These are phyloP conservation scores for Caranx melampygus DNA, from an alignment of 2,113 vertebrate species.

Conservation along the genomic window DNA sequence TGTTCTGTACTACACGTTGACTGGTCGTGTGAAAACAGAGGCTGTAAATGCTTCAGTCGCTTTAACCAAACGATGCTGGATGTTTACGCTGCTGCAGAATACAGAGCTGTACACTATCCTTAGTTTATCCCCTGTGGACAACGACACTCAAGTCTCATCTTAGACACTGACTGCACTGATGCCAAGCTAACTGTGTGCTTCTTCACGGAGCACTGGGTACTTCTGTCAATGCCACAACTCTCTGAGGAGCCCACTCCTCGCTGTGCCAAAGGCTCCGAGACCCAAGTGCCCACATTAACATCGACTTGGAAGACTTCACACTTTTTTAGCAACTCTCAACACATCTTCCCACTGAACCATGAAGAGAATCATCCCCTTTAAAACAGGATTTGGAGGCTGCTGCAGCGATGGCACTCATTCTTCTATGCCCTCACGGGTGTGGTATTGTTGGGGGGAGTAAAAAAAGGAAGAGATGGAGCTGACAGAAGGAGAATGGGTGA, in stretches of 20 bases:
- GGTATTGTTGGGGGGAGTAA: slow-evolving; percentile 36
- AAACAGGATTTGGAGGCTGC: slow-evolving; percentile 68
- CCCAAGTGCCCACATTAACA: slow-evolving; percentile 56
- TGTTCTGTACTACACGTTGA: slow-evolving; percentile 16
- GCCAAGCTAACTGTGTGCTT: slow-evolving; percentile 28
- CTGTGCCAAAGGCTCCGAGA: slow-evolving; percentile 38
- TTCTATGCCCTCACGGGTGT: slow-evolving; percentile 32
- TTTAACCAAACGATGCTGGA: slow-evolving; percentile 13
- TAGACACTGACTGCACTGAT: slow-evolving; percentile 30
- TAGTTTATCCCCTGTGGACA: slow-evolving; percentile 26
- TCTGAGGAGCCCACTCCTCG: slow-evolving; percentile 30
- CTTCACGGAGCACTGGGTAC: slow-evolving; percentile 25
- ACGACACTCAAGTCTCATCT: slow-evolving; percentile 31
- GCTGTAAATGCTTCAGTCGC: background rate
- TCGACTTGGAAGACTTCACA: slow-evolving; percentile 56
- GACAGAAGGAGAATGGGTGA: slow-evolving; percentile 13
- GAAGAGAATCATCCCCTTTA: slow-evolving; percentile 66
- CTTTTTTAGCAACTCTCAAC: slow-evolving; percentile 51
- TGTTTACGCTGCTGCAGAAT: slow-evolving; percentile 1
- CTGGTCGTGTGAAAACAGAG: slow-evolving; percentile 18
- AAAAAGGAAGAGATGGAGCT: slow-evolving; percentile 12
- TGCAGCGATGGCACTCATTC: slow-evolving; percentile 51
- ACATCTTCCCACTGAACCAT: slow-evolving; percentile 66
- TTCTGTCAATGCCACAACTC: slow-evolving; percentile 57
- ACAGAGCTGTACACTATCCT: slow-evolving; percentile 24